Base-by-base conservation (phyloP, 2,797 vertebrate genomes). In the Babyrousa celebensis region DNA sequence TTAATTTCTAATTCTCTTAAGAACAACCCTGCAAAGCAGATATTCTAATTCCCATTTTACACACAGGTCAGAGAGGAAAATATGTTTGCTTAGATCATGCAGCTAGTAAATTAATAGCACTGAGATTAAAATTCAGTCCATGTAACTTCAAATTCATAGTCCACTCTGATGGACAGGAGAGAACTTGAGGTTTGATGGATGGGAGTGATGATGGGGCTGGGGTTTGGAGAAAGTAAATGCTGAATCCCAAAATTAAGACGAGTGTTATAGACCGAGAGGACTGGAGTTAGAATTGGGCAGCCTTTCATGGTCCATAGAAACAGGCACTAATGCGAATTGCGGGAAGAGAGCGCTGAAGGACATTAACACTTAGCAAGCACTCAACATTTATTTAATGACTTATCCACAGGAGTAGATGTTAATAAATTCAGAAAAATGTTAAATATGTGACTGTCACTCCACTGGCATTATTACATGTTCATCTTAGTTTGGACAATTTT, bases 1-100 rank as follows among this genome's bases (percentile, higher is more conserved):
- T 91, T 77, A 87, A 65, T 85, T 88, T 92, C 16, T 63, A 52
- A 83, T 79, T 89, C 88, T 75, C 40, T 77, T 72, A 70, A n/a
- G 54, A 56, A n/a, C 48, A 93, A 54, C 4, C 1, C 32, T 43
- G 8, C 10, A 85, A 89, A 74, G 11, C 27, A 75, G 17, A 77
- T 62, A 56, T 29, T 65, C 7, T 70, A 74, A 74, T 82, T 84
- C 9, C 5, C 15, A 60, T 25, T 91, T 80, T 82, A 80, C 27
- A 89, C 27, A 52, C 21, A 70, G 17, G 23, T 25, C 9, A 88
- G 25, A 78, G 8, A 85, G 6, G 12, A 43, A 89, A 74, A 3
- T 75, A 15, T 23, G 14, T 67, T 96, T 85, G 71, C 17, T 71
- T 8, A 63, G 4, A 87, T n/a, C 4, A 74, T 74, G 60, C 23